Evolutionary conservation across 2,797 vertebrate genomes (phyloP).

Genomic region (Sebastiscus tertius): DNA sequence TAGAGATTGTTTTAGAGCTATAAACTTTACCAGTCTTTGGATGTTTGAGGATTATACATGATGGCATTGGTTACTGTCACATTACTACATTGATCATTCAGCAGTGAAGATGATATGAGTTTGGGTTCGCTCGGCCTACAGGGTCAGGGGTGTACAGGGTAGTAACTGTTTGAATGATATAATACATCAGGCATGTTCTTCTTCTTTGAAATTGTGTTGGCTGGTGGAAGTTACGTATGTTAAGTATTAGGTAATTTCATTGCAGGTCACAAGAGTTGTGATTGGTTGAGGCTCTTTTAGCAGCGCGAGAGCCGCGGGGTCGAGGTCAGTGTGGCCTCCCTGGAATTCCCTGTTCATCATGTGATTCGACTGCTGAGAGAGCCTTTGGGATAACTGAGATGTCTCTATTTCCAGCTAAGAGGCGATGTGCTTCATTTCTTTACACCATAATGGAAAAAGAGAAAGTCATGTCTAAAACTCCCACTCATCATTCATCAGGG

Average conservation of each 20-base stretch:
- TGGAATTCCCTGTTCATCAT: constrained; percentile 72
- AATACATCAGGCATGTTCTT: background rate
- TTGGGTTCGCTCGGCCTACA: background rate
- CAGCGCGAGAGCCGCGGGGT: constrained; percentile 9
- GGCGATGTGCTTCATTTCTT: constrained; percentile 49
- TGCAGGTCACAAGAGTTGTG: background rate
- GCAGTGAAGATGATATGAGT: background rate
- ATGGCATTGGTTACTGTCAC: background rate
- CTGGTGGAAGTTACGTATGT: background rate
- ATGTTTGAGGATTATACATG: background rate
- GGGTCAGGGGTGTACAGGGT: background rate
- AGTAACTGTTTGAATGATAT: background rate
- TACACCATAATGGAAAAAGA: constrained; percentile 8
- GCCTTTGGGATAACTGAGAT: constrained; percentile 54
- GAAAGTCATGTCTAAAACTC: background rate
- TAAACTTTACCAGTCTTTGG: background rate
- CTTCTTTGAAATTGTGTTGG: background rate
- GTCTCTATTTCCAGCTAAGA: constrained; percentile 70
- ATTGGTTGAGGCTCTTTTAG: constrained; percentile 35
- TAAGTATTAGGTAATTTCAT: constrained; percentile 14
- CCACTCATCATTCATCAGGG: constrained; percentile 9
- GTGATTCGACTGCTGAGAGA: constrained; percentile 39
- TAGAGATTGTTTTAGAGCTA: background rate
- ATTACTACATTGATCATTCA: background rate
- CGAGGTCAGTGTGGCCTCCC: constrained; percentile 46